Evolutionary conservation across 2,797 vertebrate species (phyloP).

Genomic region (Catostomus latipinnis): DNA sequence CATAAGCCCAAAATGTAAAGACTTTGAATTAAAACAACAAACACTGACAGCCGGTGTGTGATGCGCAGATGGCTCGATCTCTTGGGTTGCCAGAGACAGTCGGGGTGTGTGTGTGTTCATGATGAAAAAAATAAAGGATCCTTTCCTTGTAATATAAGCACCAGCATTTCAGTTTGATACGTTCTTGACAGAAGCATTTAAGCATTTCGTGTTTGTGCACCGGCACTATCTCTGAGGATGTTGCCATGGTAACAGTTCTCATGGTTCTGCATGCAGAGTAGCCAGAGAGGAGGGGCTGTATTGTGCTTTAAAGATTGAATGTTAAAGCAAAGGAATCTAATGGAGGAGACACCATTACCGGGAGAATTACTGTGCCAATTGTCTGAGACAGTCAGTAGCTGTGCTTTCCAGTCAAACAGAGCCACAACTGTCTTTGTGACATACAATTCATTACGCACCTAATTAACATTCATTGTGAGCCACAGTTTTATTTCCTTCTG

Average conservation of each 20-base stretch:
- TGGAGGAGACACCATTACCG: conserved; percentile 4
- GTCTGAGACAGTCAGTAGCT: background rate
- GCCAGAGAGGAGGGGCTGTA: conserved; percentile 30
- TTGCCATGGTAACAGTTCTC: conserved; percentile 61
- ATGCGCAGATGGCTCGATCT: conserved; percentile 52
- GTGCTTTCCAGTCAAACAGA: background rate
- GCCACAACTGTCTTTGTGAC: background rate
- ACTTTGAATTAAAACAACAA: conserved; percentile 38
- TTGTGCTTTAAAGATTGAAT: conserved; percentile 35
- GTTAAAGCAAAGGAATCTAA: conserved; percentile 28
- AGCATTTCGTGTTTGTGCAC: conserved; percentile 42
- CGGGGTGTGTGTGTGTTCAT: conserved; percentile 3
- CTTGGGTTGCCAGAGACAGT: conserved; percentile 24
- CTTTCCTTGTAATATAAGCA: conserved; percentile 21
- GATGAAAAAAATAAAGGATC: conserved; percentile 13
- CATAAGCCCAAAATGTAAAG: conserved; percentile 29
- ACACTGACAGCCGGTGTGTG: conserved; percentile 44
- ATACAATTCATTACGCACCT: conserved; percentile 7
- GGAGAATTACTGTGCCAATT: conserved; percentile 2
- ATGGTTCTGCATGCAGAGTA: conserved; percentile 46
- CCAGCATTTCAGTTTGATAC: conserved; percentile 4
- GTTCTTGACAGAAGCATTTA: conserved; percentile 45
- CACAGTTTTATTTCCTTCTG: background rate
- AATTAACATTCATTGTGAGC: background rate
- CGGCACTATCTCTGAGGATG: conserved; percentile 37